These are phyloP conservation scores for Drosophila simulans DNA, from an alignment of 1,140 invertebrate species.

Conservation along the genomic window DNA sequence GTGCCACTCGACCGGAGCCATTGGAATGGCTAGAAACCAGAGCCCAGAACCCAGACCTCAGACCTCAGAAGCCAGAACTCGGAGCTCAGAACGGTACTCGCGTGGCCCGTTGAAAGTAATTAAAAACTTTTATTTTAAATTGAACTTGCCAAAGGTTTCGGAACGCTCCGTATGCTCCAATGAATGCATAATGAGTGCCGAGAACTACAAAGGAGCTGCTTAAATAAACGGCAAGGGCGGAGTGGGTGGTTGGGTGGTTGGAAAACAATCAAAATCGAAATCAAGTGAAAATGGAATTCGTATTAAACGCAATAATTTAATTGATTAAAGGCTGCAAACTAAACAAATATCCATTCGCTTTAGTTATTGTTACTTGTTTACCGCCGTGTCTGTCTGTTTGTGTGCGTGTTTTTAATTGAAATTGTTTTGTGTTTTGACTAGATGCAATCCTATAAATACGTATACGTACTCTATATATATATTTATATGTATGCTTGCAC, in stretches of 20 bases:
- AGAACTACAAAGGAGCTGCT: conserved; percentile 17
- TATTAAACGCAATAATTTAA: conserved; percentile 37
- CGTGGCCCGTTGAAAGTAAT: conserved; percentile 51
- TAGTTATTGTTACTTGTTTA: conserved; percentile 42
- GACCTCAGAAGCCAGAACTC: background rate
- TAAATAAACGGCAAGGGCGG: conserved; percentile 16
- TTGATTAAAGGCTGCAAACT: conserved; percentile 33
- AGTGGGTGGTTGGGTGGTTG: background rate
- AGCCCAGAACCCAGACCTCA: conserved; percentile 1
- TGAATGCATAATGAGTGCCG: conserved; percentile 38
- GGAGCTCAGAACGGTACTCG: conserved; percentile 21
- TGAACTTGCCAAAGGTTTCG: conserved; percentile 47
- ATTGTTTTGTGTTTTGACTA: conserved; percentile 49
- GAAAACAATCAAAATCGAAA: conserved; percentile 22
- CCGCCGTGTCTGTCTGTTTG: conserved; percentile 7
- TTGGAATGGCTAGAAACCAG: conserved; percentile 13
- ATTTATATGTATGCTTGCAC: conserved; percentile 41
- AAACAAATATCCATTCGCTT: conserved; percentile 39
- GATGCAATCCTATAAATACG: conserved; percentile 56
- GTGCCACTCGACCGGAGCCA: conserved; percentile 15
- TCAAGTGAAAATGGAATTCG: conserved; percentile 10
- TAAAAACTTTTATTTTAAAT: conserved; percentile 66
- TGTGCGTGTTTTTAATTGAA: conserved; percentile 54
- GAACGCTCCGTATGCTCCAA: conserved; percentile 29
- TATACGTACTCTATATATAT: conserved; percentile 56